phyloP scores from a whole-genome alignment of 2,888 invertebrate species.

The Parthenolecanium corni region DNA sequence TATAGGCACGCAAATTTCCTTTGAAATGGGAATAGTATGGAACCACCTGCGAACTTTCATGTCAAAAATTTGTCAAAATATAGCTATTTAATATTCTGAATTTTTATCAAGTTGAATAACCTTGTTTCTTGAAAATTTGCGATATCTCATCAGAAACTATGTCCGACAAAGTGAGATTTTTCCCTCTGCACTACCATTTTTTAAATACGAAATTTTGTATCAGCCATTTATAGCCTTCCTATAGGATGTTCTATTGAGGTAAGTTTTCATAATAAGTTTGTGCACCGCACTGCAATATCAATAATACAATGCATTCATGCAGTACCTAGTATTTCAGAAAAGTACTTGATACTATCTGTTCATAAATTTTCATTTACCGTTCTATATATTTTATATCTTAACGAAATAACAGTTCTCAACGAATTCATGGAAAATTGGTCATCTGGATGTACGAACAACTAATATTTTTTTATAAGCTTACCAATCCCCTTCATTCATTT shows the following conservation, averaged over 20 bases:
- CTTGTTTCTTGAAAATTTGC: too few species aligned
- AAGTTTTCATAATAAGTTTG: not conserved
- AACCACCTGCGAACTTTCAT: too few species aligned
- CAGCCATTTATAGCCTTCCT: conserved; percentile 15
- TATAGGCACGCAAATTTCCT: too few species aligned
- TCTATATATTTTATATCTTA: not conserved
- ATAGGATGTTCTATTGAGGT: conserved; percentile 13
- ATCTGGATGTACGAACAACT: too few species aligned
- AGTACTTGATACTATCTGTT: not conserved
- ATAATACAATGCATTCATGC: not conserved
- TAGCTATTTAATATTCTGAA: not conserved
- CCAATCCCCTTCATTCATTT: too few species aligned
- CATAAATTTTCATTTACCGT: too few species aligned
- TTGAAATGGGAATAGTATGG: too few species aligned
- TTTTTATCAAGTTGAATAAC: too few species aligned
- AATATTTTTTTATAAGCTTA: too few species aligned
- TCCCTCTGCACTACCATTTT: not conserved
- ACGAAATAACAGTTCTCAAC: not conserved
- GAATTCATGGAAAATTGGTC: not conserved
- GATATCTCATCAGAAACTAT: too few species aligned
- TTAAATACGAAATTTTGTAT: conserved; percentile 2
- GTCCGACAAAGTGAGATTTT: too few species aligned
- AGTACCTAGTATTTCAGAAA: too few species aligned
- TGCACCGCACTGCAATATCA: not conserved
- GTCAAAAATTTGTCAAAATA: not conserved